Conservation (phyloP, 2,888 invertebrate genomes). For the Tribolium freemani region DNA sequence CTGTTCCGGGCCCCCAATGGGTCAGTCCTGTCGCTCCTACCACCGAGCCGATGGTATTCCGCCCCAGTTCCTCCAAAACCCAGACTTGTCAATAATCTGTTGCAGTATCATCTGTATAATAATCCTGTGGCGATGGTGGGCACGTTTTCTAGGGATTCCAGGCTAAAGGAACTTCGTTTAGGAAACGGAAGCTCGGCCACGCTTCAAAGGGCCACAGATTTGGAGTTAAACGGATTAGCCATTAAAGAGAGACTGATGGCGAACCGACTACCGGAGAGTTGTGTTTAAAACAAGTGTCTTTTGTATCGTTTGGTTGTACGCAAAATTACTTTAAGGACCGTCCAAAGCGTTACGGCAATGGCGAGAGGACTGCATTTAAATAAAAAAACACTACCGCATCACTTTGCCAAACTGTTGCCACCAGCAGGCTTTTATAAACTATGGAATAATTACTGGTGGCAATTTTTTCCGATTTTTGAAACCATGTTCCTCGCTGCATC, state of each 20-base stretch:
- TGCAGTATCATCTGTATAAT: constrained; percentile 68
- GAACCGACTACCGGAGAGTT: constrained; percentile 89
- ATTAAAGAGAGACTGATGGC: constrained; percentile 91
- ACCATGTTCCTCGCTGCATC: too few species aligned
- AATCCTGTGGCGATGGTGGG: constrained; percentile 71
- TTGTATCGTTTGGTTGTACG: constrained; percentile 12
- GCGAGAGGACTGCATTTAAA: constrained; percentile 8
- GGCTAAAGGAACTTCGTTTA: constrained; percentile 68
- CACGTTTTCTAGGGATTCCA: constrained; percentile 73
- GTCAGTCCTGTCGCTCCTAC: constrained; percentile 67
- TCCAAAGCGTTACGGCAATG: constrained; percentile 48
- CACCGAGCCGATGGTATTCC: constrained; percentile 46
- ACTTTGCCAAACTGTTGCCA: background rate
- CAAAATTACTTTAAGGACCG: constrained; percentile 49
- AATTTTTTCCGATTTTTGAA: too few species aligned
- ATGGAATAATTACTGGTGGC: too few species aligned
- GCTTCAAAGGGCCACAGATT: constrained; percentile 65
- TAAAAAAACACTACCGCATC: background rate
- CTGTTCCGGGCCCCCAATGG: constrained; percentile 67
- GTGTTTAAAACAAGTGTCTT: constrained; percentile 75
- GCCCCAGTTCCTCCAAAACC: background rate
- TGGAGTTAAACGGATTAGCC: constrained; percentile 84
- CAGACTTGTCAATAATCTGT: constrained; percentile 21
- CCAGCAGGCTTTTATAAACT: background rate
- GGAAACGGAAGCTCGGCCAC: constrained; percentile 70